Conservation (phyloP, 2,113 vertebrate genomes). For the Ancistrus triradiatus region DNA sequence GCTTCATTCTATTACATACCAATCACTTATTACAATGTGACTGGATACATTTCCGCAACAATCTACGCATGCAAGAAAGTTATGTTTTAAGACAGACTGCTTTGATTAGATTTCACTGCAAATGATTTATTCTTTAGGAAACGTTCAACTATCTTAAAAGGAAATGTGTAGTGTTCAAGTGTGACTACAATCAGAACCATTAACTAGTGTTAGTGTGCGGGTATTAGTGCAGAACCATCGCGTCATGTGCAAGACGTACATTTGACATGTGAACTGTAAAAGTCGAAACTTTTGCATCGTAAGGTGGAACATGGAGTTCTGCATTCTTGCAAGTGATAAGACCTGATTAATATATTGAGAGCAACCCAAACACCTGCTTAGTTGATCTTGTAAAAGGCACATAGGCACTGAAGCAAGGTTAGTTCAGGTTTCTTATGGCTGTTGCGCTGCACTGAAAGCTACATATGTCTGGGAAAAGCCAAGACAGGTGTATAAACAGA, state of each 20-base stretch:
- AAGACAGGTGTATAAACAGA: background rate
- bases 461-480: constrained; percentile 1
- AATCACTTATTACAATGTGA: background rate
- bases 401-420: constrained; percentile 39
- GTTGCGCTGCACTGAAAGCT: constrained; percentile 18
- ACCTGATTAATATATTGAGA: constrained; percentile 14
- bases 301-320: constrained; percentile 12
- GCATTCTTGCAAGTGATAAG: constrained; percentile 1
- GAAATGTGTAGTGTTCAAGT: constrained; percentile 1
- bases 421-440: background rate
- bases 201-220: constrained; percentile 19
- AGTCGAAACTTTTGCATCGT: background rate
- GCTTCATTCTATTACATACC: background rate
- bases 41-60: background rate
- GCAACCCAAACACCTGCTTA: constrained; percentile 9
- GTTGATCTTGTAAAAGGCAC: constrained; percentile 40
- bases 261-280: background rate
- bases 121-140: constrained; percentile 7
- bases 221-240: constrained; percentile 17
- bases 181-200: constrained; percentile 11
- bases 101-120: constrained; percentile 9
- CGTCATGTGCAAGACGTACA: no score
- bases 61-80: background rate
- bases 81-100: constrained; percentile 3
- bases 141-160: background rate